Base-by-base conservation (phyloP, 2,113 vertebrate species). In the Beaufortia kweichowensis region DNA sequence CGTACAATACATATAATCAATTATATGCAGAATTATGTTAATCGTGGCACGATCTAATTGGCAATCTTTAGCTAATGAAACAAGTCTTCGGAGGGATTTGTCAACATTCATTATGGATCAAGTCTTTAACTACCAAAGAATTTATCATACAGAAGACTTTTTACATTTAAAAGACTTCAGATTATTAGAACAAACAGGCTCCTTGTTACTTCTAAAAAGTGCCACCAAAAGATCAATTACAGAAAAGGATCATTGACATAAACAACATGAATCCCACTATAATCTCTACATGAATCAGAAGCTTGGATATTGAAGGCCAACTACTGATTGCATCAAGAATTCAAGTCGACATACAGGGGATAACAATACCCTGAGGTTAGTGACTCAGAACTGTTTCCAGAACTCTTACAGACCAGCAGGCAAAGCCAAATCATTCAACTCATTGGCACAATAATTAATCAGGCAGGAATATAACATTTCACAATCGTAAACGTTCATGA, bases 291-390 rank as follows among this genome's bases (percentile, higher is more conserved):
- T 64, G 62, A 77, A 70, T 55, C 43, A 63, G 43, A 28, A 17
- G 24, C 43, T 41, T 69, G 26, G 35, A 79, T 56, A 24, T 29
- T 72, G 35, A 65, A 41, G 53, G 64, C 68, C 15, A 57, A 33
- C 15, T 65, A 29, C 67, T 73, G 59, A 79, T 64, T 72, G 77
- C 60, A 65, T 79, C 62, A 72, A 31, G 50, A 65, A 73, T 72
- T 73, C 77, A 72, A 55, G n/a, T 21, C 59, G 23, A 48, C 57
- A 41, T 61, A 41, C 71, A 61, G 17, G 12, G 39, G 55, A 61
- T 61, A 48, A 72, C 33, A 59, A 48, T 35, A 26, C 19, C 23
- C 41, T 6, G 41, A 77, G 65, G 65, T 69, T 17, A 77, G 29
- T 5, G n/a, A 67, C 56, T 73, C 23, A 60, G 31, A 19, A 35